Evolutionary conservation across 2,113 vertebrate genomes (phyloP), one percentile per base, ranked within the genome.

Genomic region (Arizona elegans): DNA sequence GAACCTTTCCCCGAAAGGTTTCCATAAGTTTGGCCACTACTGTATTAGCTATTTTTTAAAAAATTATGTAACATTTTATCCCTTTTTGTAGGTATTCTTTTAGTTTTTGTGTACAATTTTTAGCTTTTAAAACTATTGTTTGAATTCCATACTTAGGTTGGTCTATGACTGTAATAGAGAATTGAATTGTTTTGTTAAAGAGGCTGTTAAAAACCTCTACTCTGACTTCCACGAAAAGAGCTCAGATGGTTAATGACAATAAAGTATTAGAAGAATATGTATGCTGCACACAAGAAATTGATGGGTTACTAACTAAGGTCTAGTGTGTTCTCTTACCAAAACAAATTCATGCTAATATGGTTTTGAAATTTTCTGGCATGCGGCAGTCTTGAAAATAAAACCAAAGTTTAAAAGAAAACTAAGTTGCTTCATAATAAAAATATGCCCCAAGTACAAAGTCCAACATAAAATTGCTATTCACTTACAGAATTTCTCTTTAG

Each of bases 241-340:
- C 24, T 87, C 23, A 59, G 55, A 92, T 91, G 75, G 55, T 19
- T 88, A 70, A 33, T 29, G 89, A 56, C 15, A 1, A 38, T 38
- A 59, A 29, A 58, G 26, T 21, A 47, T 24, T 81, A 86, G 55
- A n/a, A 92, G 93, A 90, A 90, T 62, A 85, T 90, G 70, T 90
- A 55, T 24, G 86, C 33, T 13, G 62, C 91, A 23, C 0, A 0
- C 1, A 38, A 87, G 87, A 58, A 91, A 43, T 43, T n/a, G 52
- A 43, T 90, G 90, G 88, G 1, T 90, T 93, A 38, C 7, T 91
- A 54, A 93, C 90, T 19, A 86, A 53, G 1, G 9, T 81, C 85
- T 59, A 10, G 86, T 94, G 43, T 29, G 65, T 94, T 87, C 91
- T 26, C 43, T 55, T 56, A 86, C 75, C 21, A 88, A 91, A 38